A percentile compares a stretch with the other conserved stretches of the same genome.
Conservation (phyloP, 1,140 invertebrate genomes). For the Thrips palmi region DNA sequence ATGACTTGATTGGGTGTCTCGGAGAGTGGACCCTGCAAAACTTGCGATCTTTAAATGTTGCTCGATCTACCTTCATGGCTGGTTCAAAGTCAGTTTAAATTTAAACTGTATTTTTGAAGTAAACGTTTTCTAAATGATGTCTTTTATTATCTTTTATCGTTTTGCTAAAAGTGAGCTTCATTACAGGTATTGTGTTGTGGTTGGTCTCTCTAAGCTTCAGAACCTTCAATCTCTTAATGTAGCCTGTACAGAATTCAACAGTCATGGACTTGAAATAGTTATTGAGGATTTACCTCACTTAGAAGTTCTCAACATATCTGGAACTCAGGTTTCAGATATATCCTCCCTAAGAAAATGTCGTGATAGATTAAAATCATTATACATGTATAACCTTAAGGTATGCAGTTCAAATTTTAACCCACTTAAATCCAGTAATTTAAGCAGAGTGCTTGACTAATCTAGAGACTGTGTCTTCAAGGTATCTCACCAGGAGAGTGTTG, state of each 20-base stretch:
- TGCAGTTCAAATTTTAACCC: no score
- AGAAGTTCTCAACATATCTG: constrained; percentile 50
- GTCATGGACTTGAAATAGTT: constrained; percentile 44
- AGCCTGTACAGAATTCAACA: constrained; percentile 51
- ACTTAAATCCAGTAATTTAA: no score
- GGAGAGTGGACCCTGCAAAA: constrained; percentile 53
- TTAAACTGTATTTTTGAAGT: constrained; percentile 4
- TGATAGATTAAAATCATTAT: constrained; percentile 37
- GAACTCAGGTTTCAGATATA: constrained; percentile 46
- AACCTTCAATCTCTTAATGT: constrained; percentile 48
- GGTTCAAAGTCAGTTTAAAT: constrained; percentile 24
- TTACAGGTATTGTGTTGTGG: constrained; percentile 29
- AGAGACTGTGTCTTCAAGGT: no score
- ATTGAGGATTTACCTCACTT: constrained; percentile 46
- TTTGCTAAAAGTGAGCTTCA: no score
- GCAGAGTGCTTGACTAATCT: no score
- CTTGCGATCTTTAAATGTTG: constrained; percentile 42
- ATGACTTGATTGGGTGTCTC: constrained; percentile 47
- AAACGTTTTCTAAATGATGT: constrained; percentile 2
- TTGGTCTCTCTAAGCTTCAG: constrained; percentile 33
- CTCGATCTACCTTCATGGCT: constrained; percentile 41
- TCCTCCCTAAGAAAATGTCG: constrained; percentile 39
- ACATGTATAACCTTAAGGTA: constrained; percentile 44
- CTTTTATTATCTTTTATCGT: constrained; percentile 14
- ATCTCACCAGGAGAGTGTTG: no score